Conservation (phyloP, 2,888 invertebrate genomes). For the Drosophila tripunctata region DNA sequence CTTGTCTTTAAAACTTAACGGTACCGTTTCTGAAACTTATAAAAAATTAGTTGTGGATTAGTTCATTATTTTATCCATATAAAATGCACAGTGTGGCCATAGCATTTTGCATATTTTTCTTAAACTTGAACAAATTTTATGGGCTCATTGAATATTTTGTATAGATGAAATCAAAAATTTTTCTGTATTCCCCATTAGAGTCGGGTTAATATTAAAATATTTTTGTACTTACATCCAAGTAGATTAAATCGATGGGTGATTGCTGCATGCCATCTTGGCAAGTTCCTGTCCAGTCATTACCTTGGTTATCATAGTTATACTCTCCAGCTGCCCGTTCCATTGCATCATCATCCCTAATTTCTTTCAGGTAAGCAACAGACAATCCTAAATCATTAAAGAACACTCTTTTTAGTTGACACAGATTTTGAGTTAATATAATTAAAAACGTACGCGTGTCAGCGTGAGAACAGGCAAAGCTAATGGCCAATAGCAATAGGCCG, state of each 20-base stretch:
- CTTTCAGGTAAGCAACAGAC: constrained; percentile 23
- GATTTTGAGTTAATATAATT: neutral
- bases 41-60: no score
- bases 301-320: constrained; percentile 1
- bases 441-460: constrained; percentile 21
- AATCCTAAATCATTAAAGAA: neutral
- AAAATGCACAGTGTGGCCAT: no score
- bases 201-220: no score
- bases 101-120: no score
- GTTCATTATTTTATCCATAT: no score
- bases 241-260: neutral
- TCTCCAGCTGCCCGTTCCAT: neutral
- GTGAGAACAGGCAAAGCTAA: constrained; percentile 4
- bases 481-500: constrained; percentile 11
- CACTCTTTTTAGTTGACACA: neutral
- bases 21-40: no score
- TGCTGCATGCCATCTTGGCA: neutral
- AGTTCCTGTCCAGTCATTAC: neutral
- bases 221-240: neutral
- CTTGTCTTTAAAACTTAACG: no score
- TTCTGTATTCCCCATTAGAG: no score
- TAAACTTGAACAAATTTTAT: no score
- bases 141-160: no score
- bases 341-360: constrained; percentile 26
- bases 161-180: no score